Conservation (phyloP, 1,140 invertebrate species). For the Trichonephila inaurata region DNA sequence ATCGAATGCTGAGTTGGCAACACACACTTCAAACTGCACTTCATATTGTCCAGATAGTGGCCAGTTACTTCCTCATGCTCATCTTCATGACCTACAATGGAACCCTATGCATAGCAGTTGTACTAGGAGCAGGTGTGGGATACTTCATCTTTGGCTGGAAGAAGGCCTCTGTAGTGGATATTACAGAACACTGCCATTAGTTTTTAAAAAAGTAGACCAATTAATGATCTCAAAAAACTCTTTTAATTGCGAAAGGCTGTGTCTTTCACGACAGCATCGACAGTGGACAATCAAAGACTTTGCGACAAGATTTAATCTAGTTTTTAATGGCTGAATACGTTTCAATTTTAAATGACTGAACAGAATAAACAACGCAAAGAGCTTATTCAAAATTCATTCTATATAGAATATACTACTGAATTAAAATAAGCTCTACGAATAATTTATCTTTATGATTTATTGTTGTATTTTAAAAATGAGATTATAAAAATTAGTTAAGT, state of each 20-base stretch:
- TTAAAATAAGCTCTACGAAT: too few relatives aligned
- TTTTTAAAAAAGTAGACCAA: not conserved
- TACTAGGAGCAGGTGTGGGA: slow-evolving; percentile 92
- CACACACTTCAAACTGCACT: slow-evolving; percentile 92
- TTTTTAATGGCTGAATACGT: too few relatives aligned
- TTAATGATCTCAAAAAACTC: not conserved
- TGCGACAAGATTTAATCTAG: not conserved
- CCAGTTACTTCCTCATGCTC: slow-evolving; percentile 97
- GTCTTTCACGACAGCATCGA: not conserved
- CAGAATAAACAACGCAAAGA: too few relatives aligned
- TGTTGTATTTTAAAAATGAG: too few relatives aligned
- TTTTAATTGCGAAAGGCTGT: not conserved
- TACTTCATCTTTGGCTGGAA: slow-evolving; percentile 98
- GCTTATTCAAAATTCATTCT: too few relatives aligned
- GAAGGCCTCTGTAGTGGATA: slow-evolving; percentile 92
- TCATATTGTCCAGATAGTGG: slow-evolving; percentile 92
- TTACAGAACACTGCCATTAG: slow-evolving; percentile 97
- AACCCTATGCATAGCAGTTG: slow-evolving; percentile 94
- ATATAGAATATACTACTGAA: too few relatives aligned
- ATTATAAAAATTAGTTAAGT: too few relatives aligned
- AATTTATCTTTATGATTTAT: too few relatives aligned
- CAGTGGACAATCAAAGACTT: not conserved
- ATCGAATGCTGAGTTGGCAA: slow-evolving; percentile 86
- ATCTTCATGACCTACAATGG: slow-evolving; percentile 99
- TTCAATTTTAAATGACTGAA: too few relatives aligned